Evolutionary conservation across 2,113 vertebrate species (phyloP), one percentile per base, ranked within the genome.

Genomic region (Passer montanus): DNA sequence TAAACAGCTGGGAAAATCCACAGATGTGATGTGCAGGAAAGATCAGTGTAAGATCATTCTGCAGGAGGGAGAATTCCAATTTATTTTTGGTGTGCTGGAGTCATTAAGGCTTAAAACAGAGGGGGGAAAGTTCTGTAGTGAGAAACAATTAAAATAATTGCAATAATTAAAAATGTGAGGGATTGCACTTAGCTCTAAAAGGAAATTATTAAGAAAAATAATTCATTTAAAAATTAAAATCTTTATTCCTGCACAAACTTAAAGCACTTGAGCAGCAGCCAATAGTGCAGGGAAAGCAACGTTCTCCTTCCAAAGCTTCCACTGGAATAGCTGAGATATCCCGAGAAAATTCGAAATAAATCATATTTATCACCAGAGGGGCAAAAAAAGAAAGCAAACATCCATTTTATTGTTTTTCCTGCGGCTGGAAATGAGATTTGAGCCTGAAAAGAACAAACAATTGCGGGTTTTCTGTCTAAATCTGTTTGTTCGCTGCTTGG

Each of bases 371-470:
- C 93, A 83, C 35, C 39, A 30, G 52, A 33, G 26, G 19, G 14
- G 20, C 11, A 47, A 64, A 73, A 37, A 46, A 43, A 16, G 19
- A 14, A 84, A 90, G 73, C 79, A 81, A 94, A 92, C 64, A 78
- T 60, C 18, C 35, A 49, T 46, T 90, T 78, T 14, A 39, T 60
- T 91, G 72, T 78, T 95, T 96, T 78, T 80, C 30, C 82, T 93
- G 90, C 0, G 46, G 84, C 82, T 96, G 87, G 68, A 95, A 94
- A 82, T 68, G 16, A 63, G 68, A 84, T 85, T 93, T 82, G 39
- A 58, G 58, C 47, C 75, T 14, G 64, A 88, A 64, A 69, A 92
- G 73, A 49, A 87, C 46, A 90, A 95, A 93, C 39, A 80, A 41
- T 26, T 43, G 23, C 5, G 13, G 4, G 35, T 9, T 59, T 90